Conservation (phyloP, 30 jellyfish, hydroid and myxozoan species). For the Hydractinia symbiolongicarpus region DNA sequence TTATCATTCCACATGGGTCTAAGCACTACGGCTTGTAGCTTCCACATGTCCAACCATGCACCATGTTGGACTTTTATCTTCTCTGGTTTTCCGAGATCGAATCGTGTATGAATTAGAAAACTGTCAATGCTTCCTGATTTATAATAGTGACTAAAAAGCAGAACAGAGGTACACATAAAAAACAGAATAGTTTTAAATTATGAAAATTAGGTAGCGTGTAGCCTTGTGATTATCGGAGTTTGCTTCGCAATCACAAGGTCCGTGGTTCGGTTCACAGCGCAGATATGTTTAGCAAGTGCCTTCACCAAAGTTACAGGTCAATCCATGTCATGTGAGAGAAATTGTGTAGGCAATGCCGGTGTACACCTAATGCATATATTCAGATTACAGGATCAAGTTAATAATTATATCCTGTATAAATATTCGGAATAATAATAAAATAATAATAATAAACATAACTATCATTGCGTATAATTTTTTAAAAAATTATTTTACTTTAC, state of each 20-base stretch:
- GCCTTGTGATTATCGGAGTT: too few species aligned
- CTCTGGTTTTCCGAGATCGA: slow-evolving; percentile 42
- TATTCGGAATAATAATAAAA: too few species aligned
- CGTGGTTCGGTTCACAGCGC: too few species aligned
- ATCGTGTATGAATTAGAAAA: slow-evolving; percentile 34
- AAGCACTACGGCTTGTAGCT: slow-evolving; percentile 43
- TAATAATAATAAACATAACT: too few species aligned
- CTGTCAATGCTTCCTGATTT: slow-evolving; percentile 48
- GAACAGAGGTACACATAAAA: neutral
- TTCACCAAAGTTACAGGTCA: neutral
- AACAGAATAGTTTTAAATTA: neutral
- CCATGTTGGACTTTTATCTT: slow-evolving; percentile 47
- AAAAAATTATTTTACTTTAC: too few species aligned
- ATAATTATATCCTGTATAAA: too few species aligned
- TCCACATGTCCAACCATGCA: slow-evolving; percentile 43
- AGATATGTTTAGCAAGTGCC: too few species aligned
- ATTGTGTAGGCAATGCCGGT: too few species aligned
- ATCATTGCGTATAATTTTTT: too few species aligned
- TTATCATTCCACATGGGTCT: slow-evolving; percentile 22
- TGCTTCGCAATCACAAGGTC: too few species aligned
- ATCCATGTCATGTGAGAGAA: neutral
- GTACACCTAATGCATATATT: too few species aligned
- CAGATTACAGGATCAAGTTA: too few species aligned
- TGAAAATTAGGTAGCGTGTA: neutral
- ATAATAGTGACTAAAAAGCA: slow-evolving; percentile 31